These are phyloP conservation scores for Gerris buenoi DNA, from an alignment of 1,140 invertebrate genomes.

Conservation along the genomic window DNA sequence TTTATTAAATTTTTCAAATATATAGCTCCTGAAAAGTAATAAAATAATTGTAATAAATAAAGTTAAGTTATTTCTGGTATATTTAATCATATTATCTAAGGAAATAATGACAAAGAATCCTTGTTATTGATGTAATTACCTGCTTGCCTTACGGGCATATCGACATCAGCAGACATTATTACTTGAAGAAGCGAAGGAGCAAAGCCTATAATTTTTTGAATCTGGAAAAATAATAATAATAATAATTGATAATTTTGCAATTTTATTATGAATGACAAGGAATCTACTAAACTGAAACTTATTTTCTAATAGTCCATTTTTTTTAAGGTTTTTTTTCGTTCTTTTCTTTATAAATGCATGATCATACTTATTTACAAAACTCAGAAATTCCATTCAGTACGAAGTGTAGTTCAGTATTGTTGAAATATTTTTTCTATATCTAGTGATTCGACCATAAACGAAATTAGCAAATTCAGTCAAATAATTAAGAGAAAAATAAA, in stretches of 20 bases:
- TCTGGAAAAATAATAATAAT: slow-evolving; percentile 35
- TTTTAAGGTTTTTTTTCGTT: no score
- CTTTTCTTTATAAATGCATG: no score
- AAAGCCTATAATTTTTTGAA: slow-evolving; percentile 93
- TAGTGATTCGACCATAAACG: no score
- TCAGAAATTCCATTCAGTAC: no score
- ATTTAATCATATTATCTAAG: slow-evolving; percentile 6
- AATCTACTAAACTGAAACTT: no score
- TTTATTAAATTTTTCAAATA: slow-evolving; percentile 92
- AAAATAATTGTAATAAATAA: not conserved
- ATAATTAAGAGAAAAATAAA: no score
- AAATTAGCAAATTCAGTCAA: no score
- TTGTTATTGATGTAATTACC: slow-evolving; percentile 41
- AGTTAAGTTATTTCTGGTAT: slow-evolving; percentile 1
- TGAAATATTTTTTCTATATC: no score
- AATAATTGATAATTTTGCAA: not conserved
- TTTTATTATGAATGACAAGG: not conserved
- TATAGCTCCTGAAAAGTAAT: slow-evolving; percentile 49
- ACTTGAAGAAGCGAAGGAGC: slow-evolving; percentile 82
- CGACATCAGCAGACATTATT: slow-evolving; percentile 73
- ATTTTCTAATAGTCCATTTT: no score
- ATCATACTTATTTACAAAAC: no score
- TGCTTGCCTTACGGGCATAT: slow-evolving; percentile 86
- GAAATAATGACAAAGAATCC: slow-evolving; percentile 2
- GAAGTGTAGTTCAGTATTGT: no score